Conservation (phyloP, 2,113 vertebrate species). For the Uria aalge region DNA sequence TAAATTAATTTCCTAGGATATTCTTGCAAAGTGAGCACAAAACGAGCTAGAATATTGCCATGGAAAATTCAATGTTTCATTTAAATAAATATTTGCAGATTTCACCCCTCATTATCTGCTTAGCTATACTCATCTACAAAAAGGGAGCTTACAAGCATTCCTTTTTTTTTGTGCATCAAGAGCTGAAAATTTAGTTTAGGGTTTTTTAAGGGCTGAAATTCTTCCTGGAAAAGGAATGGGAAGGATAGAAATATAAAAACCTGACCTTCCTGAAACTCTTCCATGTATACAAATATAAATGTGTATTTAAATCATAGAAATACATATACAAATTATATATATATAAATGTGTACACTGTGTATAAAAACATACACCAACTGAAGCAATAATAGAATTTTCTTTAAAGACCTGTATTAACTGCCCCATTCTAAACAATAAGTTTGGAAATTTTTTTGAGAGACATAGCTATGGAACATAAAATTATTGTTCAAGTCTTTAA, state of each 20-base stretch:
- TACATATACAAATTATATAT: neutral
- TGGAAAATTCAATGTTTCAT: constrained; percentile 13
- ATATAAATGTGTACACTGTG: neutral
- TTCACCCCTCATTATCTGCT: neutral
- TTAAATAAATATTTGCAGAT: constrained; percentile 34
- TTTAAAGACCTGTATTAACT: neutral
- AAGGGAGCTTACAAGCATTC: neutral
- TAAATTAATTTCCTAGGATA: constrained; percentile 32
- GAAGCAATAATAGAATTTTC: neutral
- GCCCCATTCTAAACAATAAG: neutral
- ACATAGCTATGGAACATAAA: neutral
- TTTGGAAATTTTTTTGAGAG: neutral
- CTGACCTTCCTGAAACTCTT: neutral
- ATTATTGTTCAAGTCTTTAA: neutral
- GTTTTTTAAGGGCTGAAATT: neutral
- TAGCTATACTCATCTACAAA: neutral
- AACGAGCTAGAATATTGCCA: neutral
- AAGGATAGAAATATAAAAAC: neutral
- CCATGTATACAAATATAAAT: neutral
- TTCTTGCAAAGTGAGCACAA: constrained; percentile 16
- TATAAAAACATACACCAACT: neutral
- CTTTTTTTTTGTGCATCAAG: neutral
- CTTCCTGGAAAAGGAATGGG: neutral
- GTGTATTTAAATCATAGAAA: neutral
- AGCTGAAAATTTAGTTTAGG: neutral